Evolutionary conservation across 2,113 vertebrate genomes (phyloP).

Genomic region (Rhabdomys dilectus): DNA sequence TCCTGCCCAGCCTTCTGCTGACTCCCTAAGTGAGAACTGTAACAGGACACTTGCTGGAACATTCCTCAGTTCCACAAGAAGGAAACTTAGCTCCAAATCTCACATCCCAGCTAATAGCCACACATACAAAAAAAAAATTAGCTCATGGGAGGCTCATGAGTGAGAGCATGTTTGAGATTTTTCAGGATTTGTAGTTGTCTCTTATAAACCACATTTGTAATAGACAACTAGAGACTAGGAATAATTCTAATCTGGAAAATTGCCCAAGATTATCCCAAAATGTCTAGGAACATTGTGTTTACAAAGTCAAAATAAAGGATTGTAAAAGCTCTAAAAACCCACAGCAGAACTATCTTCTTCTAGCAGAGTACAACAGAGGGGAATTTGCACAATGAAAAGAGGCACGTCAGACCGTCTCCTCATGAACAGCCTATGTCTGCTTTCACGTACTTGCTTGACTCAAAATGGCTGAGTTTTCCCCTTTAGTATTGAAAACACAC

Average conservation of each 20-base stretch:
- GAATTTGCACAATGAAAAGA: background rate
- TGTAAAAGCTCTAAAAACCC: background rate
- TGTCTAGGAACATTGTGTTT: background rate
- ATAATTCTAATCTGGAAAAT: background rate
- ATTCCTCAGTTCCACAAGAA: background rate
- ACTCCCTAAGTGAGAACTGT: background rate
- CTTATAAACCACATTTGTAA: background rate
- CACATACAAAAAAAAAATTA: background rate
- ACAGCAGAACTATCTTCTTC: too few relatives aligned
- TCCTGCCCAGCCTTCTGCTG: background rate
- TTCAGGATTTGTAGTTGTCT: background rate
- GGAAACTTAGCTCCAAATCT: background rate
- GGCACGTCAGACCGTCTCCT: background rate
- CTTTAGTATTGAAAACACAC: background rate
- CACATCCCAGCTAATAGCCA: background rate
- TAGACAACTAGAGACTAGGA: background rate
- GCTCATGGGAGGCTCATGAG: background rate
- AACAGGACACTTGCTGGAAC: background rate
- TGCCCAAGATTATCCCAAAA: background rate
- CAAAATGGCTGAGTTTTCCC: conserved; percentile 5
- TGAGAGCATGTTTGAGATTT: background rate
- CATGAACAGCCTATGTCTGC: background rate
- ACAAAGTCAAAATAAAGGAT: background rate
- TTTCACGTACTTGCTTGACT: background rate
- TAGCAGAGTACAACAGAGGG: background rate